A percentile compares a stretch with the other conserved stretches of the same genome.
phyloP scores from a whole-genome alignment of 2,113 vertebrate genomes.

The Stictonetta naevosa region DNA sequence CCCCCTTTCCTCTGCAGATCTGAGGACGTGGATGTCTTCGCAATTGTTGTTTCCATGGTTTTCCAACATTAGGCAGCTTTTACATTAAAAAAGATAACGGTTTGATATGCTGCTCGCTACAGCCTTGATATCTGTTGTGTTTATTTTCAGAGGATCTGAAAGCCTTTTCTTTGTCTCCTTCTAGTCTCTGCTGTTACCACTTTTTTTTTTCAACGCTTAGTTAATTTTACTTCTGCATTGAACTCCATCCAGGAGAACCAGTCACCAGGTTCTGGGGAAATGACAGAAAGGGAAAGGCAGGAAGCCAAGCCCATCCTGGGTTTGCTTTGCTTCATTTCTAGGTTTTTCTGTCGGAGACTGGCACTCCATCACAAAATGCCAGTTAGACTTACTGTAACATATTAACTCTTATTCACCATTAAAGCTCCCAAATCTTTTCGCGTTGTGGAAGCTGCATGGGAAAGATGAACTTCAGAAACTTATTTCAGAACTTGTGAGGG shows the following conservation, averaged over 20 bases:
- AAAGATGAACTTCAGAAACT: not conserved
- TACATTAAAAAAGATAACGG: not conserved
- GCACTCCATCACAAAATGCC: not conserved
- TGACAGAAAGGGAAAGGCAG: not conserved
- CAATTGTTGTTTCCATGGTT: not conserved
- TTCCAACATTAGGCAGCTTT: not conserved
- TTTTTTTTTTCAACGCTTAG: not conserved
- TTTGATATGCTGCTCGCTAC: not conserved
- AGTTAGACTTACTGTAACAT: rapidly evolving
- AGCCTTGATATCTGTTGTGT: not conserved
- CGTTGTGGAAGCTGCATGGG: rapidly evolving
- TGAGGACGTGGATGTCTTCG: not conserved
- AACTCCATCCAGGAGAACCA: not conserved
- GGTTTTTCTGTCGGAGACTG: not conserved
- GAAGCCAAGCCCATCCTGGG: rapidly evolving
- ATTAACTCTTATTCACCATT: rapidly evolving
- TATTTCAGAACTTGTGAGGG: not conserved
- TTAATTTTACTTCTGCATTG: rapidly evolving
- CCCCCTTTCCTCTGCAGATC: rapidly evolving
- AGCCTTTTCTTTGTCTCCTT: not conserved
- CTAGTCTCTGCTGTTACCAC: not conserved
- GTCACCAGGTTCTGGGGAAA: not conserved
- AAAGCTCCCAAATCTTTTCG: not conserved
- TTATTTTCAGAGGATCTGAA: not conserved
- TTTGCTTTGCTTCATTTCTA: rapidly evolving